phyloP scores from a whole-genome alignment of 92 coral and sea anemone genomes.

The Isaurus tuberculatus region DNA sequence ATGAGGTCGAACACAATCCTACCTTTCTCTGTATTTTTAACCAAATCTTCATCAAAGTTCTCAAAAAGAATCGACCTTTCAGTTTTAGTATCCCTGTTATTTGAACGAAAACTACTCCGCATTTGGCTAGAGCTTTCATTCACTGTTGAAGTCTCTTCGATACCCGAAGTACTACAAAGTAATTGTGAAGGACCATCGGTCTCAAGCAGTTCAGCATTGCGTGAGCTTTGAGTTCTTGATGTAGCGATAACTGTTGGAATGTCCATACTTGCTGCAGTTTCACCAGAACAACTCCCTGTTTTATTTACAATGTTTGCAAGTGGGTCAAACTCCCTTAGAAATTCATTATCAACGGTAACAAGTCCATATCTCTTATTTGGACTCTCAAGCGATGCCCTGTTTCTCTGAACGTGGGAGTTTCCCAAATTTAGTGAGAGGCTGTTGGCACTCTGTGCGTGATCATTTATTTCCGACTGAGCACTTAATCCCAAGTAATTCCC shows the following conservation, averaged over 20 bases:
- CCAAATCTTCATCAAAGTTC: constrained; percentile 60
- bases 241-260: no score
- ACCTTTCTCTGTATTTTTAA: constrained; percentile 60
- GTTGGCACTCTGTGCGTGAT: constrained; percentile 5
- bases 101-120: background rate
- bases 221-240: constrained; percentile 23
- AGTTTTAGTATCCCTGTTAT: constrained; percentile 41
- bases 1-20: background rate
- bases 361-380: constrained; percentile 74
- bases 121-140: background rate
- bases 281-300: constrained; percentile 3
- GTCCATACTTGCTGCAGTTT: background rate
- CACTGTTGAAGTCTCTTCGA: constrained; percentile 7
- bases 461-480: background rate
- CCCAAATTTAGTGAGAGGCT: constrained; percentile 25
- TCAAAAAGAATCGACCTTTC: constrained; percentile 44
- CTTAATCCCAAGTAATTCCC: background rate
- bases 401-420: constrained; percentile 12
- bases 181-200: background rate
- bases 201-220: constrained; percentile 13
- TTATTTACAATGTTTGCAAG: constrained; percentile 37
- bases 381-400: constrained; percentile 23
- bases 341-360: constrained; percentile 59
- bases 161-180: background rate
- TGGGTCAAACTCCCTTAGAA: constrained; percentile 79